These are phyloP conservation scores for Rhombomys opimus DNA, from an alignment of 2,113 vertebrate species.

Conservation along the genomic window DNA sequence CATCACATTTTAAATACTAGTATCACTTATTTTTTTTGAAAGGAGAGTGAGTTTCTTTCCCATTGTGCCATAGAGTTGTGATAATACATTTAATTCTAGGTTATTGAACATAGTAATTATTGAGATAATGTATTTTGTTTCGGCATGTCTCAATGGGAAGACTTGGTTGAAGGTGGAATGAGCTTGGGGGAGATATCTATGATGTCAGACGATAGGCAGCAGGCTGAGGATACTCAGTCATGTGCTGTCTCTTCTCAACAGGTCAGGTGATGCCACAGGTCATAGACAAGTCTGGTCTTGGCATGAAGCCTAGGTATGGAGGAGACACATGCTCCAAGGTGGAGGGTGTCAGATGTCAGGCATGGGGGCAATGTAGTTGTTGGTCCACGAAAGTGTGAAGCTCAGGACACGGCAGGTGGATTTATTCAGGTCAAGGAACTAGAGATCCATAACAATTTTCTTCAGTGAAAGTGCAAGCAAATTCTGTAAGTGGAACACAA, in stretches of 20 bases:
- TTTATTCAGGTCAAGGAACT: background rate
- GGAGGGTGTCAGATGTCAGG: background rate
- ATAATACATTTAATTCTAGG: slow-evolving; percentile 75
- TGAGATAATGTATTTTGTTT: slow-evolving; percentile 70
- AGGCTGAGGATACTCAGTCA: slow-evolving; percentile 33
- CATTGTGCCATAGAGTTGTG: slow-evolving; percentile 49
- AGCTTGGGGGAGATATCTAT: slow-evolving; percentile 43
- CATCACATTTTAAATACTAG: background rate
- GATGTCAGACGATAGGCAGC: slow-evolving; percentile 67
- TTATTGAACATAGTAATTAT: slow-evolving; percentile 72
- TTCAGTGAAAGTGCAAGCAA: background rate
- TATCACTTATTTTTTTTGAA: background rate
- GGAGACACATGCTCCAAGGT: background rate
- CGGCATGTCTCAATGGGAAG: slow-evolving; percentile 62
- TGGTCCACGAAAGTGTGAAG: background rate
- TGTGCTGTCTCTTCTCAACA: slow-evolving; percentile 58
- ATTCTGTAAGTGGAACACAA: background rate
- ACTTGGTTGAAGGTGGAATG: slow-evolving; percentile 55
- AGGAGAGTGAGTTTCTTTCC: slow-evolving; percentile 33
- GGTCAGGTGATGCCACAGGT: slow-evolving; percentile 51
- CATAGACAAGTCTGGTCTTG: slow-evolving; percentile 63
- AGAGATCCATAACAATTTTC: slow-evolving; percentile 6
- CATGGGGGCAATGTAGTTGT: background rate
- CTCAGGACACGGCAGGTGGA: background rate
- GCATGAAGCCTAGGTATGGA: background rate